These are phyloP conservation scores for Metacarcinus magister DNA, from an alignment of 2,888 invertebrate species.

Conservation along the genomic window DNA sequence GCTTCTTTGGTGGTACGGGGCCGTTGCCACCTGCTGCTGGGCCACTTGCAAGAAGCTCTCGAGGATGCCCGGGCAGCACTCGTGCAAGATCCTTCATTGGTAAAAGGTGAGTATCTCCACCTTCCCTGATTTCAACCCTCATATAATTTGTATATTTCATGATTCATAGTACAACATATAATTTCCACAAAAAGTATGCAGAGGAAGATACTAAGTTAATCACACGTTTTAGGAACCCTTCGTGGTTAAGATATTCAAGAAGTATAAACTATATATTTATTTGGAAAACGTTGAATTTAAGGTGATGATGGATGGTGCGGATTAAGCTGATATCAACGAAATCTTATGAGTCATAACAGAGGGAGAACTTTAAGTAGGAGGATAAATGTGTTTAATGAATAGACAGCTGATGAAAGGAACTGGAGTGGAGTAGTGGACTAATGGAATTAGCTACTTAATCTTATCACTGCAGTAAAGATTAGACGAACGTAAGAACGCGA, in stretches of 20 bases:
- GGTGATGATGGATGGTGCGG: background rate
- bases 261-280: background rate
- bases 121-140: background rate
- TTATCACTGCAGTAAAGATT: background rate
- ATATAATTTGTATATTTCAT: background rate
- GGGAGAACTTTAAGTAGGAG: background rate
- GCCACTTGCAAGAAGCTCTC: conserved; percentile 92
- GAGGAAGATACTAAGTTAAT: background rate
- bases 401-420: background rate
- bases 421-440: background rate
- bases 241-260: background rate
- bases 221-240: background rate
- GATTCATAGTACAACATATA: background rate
- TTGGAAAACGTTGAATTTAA: background rate
- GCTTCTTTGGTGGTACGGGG: conserved; percentile 94
- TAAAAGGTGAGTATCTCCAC: conserved; percentile 85
- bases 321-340: background rate
- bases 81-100: conserved; percentile 85
- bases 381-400: background rate
- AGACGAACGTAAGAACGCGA: background rate
- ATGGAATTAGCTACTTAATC: background rate
- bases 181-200: background rate
- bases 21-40: conserved; percentile 93
- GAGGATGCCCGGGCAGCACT: conserved; percentile 94
- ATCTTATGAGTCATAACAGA: background rate